These are phyloP conservation scores for Creontiades dilutus DNA, from an alignment of 2,888 invertebrate genomes.

Conservation along the genomic window DNA sequence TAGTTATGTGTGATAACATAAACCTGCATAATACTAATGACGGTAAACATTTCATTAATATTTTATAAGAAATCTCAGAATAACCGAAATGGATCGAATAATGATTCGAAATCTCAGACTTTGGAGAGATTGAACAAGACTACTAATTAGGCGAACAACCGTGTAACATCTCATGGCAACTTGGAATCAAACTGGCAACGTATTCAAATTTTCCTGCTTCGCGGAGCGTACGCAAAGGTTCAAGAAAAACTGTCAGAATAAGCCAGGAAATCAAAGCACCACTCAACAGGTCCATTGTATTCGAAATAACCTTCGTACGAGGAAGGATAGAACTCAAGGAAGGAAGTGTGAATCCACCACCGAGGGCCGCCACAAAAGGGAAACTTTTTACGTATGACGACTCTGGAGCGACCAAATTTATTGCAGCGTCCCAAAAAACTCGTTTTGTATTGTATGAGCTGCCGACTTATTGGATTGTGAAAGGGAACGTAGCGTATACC, in stretches of 20 bases:
- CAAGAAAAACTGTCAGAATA: neutral
- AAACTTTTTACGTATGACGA: conserved; percentile 13
- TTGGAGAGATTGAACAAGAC: no score
- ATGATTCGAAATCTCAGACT: no score
- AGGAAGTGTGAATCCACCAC: neutral
- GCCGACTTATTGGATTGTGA: conserved; percentile 63
- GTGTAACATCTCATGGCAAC: neutral
- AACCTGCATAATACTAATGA: no score
- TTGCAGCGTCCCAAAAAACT: conserved; percentile 1
- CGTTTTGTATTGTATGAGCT: conserved; percentile 21
- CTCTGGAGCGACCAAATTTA: conserved; percentile 38
- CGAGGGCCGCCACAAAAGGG: neutral
- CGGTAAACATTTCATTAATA: no score
- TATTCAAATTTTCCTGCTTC: neutral
- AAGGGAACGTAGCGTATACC: conserved; percentile 41
- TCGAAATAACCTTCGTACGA: conserved; percentile 7
- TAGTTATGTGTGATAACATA: no score
- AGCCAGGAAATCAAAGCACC: neutral
- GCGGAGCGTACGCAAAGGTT: no score
- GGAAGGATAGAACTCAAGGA: conserved; percentile 18
- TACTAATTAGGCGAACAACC: no score
- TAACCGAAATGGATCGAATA: no score
- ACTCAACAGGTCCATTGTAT: neutral
- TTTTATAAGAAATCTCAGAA: no score
- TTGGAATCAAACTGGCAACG: neutral